Conservation (phyloP, 2,113 vertebrate genomes). For the Clarias macrocephalus region DNA sequence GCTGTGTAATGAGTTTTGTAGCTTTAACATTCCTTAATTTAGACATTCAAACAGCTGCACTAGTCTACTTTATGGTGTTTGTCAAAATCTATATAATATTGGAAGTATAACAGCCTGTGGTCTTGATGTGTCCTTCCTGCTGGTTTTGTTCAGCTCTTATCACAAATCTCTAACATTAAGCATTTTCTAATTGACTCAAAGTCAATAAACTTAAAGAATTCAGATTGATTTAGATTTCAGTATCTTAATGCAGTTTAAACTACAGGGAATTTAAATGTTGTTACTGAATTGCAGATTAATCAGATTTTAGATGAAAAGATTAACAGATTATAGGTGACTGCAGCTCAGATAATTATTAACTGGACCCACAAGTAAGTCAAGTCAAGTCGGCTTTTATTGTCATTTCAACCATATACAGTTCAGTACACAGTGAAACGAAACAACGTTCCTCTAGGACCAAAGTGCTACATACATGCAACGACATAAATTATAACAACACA, state of each 20-base stretch:
- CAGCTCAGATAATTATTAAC: background rate
- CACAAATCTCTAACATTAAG: background rate
- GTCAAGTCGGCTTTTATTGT: too few relatives aligned
- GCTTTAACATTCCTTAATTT: background rate
- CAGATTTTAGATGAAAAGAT: background rate
- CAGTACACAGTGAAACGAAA: too few relatives aligned
- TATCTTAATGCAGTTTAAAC: background rate
- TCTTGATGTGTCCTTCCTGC: background rate
- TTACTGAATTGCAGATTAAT: background rate
- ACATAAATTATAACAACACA: too few relatives aligned
- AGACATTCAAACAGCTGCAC: background rate
- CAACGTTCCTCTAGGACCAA: too few relatives aligned
- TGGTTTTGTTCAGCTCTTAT: background rate
- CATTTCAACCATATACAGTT: too few relatives aligned
- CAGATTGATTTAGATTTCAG: background rate
- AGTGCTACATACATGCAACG: too few relatives aligned
- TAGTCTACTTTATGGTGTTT: background rate
- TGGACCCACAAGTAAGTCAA: too few relatives aligned
- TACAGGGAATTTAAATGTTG: background rate
- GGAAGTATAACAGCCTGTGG: background rate
- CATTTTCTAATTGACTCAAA: background rate
- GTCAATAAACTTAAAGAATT: background rate
- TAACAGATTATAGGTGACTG: background rate
- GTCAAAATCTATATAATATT: background rate
- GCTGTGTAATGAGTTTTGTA: background rate